Percentiles rank a stretch among this genome's conserved stretches.
These are phyloP conservation scores for Lycorma delicatula DNA, from an alignment of 1,140 invertebrate species.

Conservation along the genomic window DNA sequence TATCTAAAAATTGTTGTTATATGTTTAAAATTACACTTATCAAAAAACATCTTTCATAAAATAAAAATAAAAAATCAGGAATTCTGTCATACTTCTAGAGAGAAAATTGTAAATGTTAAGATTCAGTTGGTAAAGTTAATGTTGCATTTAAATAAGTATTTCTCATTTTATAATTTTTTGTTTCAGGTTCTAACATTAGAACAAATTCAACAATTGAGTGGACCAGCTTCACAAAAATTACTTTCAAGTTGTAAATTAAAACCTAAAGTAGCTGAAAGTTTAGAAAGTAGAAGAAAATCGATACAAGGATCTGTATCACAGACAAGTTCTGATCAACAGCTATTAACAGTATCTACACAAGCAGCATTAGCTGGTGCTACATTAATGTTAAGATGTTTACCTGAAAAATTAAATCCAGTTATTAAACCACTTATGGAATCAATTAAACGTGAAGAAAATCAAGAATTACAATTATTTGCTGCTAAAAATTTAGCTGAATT, in stretches of 20 bases:
- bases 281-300: slow-evolving; percentile 68
- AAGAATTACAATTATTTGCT: slow-evolving; percentile 61
- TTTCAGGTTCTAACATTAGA: slow-evolving; percentile 51
- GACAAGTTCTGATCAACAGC: slow-evolving; percentile 29
- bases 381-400: slow-evolving; percentile 65
- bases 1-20: no score
- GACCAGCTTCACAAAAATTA: slow-evolving; percentile 40
- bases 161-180: slow-evolving; percentile 1
- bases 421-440: slow-evolving; percentile 93
- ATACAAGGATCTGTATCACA: slow-evolving; percentile 44
- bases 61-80: no score
- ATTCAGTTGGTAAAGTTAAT: no score
- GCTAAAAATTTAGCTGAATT: slow-evolving; percentile 69
- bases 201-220: slow-evolving; percentile 52
- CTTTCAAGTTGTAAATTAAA: slow-evolving; percentile 50
- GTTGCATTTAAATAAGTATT: no score
- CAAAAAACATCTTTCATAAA: no score
- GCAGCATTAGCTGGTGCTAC: slow-evolving; percentile 75
- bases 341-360: slow-evolving; percentile 59
- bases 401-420: slow-evolving; percentile 84
- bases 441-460: slow-evolving; percentile 80
- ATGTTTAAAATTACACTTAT: no score
- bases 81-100: no score
- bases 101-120: no score
- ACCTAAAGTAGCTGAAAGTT: slow-evolving; percentile 55